A percentile compares a stretch with the other conserved stretches of the same genome.
Conservation (phyloP, 2,113 vertebrate genomes). For the Dipodomys stephensi region DNA sequence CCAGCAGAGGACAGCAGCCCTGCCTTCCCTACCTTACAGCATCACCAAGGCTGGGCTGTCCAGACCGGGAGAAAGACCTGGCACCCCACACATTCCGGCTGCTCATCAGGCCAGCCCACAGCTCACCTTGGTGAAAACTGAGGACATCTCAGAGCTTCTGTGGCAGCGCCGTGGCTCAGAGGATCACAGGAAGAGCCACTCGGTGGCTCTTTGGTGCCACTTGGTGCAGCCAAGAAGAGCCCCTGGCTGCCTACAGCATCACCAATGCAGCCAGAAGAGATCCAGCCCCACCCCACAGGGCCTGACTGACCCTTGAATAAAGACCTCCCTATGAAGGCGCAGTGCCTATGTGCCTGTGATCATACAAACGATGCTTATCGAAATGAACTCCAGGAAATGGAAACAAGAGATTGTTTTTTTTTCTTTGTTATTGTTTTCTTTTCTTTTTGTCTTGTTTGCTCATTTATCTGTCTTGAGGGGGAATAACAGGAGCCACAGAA, state of each 20-base stretch:
- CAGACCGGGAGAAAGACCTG: neutral
- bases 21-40: neutral
- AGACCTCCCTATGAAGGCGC: neutral
- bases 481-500: too few species aligned
- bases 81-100: neutral
- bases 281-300: too few species aligned
- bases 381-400: too few species aligned
- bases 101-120: neutral
- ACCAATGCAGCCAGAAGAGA: neutral
- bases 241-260: neutral
- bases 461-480: too few species aligned
- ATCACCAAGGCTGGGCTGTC: neutral
- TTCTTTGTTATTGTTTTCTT: too few species aligned
- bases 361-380: too few species aligned
- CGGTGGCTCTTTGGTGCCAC: neutral
- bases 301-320: neutral
- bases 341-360: too few species aligned
- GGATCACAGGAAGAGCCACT: neutral
- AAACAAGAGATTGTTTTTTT: too few species aligned
- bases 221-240: neutral
- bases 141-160: rapidly evolving
- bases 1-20: neutral
- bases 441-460: too few species aligned
- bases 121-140: neutral
- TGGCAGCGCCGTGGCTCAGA: too few species aligned